Evolutionary conservation across 1,140 invertebrate species (phyloP), one percentile per base, ranked within the genome.

Genomic region (Aphidius gifuensis): DNA sequence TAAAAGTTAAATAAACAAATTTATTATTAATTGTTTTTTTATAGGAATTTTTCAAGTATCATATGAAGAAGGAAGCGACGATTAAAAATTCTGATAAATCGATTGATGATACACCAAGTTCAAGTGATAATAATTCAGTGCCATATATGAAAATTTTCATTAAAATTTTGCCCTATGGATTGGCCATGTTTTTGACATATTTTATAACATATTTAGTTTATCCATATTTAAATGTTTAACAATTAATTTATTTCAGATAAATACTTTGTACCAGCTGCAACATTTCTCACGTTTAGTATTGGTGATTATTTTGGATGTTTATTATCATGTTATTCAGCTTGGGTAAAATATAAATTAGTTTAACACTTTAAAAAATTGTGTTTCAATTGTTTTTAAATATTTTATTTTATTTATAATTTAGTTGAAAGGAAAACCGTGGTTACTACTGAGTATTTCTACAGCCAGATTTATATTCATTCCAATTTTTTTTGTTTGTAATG

Each of bases 241-340:
- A 4, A 32, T 32, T 32, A 32, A 32, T 69, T 68, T 74, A 68
- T 87, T 86, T 68, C 77, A 93, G 92, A 92, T 78, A 84, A 90
- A 61, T 94, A 90, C 74, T 98, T 95, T 80, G 86, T 93, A 65
- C 93, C 94, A 6, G 92, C 97, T 8, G 87, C 93, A 0, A 92
- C 93, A 57, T 98, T 96, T 79, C 81, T 98, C 9, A 83, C 94
- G 64, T 96, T 96, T 75, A 96, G 93, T 77, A 83, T 87, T 49
- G 91, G 89, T 11, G 96, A 98, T 82, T 95, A 94, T 72, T 70
- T 88, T 38, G 94, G 96, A 9, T 81, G 95, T 68, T 76, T 92
- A 11, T 73, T 91, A 9, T 88, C 91, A 60, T 90, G 91, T 43
- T 83, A 85, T 69, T 65, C 90, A 40, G 82, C 87, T 69, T 84